Evolutionary conservation across 30 jellyfish, hydroid and myxozoan genomes (phyloP).

Genomic region (Mastigias papua): DNA sequence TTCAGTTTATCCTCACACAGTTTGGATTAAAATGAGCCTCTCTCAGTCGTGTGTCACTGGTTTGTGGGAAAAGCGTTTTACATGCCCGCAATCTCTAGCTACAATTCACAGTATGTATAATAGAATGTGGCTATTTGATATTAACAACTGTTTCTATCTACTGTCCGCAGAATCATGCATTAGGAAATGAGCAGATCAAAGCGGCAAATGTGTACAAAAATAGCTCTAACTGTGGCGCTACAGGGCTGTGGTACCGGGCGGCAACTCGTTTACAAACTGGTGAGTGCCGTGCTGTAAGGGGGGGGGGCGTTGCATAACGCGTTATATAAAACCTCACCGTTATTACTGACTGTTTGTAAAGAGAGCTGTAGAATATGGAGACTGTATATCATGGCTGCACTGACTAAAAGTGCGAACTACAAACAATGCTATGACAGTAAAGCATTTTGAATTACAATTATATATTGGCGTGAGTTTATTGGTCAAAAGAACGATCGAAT

Average conservation of each 20-base stretch:
- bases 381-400: too few species aligned
- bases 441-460: too few species aligned
- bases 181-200: neutral
- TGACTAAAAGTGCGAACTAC: neutral
- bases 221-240: neutral
- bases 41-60: constrained; percentile 18
- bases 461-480: too few species aligned
- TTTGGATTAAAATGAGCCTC: neutral
- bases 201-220: neutral
- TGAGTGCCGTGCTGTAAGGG: neutral
- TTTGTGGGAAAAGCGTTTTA: neutral
- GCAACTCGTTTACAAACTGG: neutral
- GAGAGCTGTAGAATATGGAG: too few species aligned
- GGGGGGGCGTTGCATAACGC: neutral
- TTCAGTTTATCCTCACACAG: neutral
- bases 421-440: too few species aligned
- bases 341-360: too few species aligned
- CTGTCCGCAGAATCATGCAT: neutral
- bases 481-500: too few species aligned
- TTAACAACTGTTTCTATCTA: neutral
- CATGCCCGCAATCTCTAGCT: neutral
- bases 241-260: neutral
- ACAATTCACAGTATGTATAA: neutral
- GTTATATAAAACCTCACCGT: too few species aligned
- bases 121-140: neutral